phyloP scores from a whole-genome alignment of 2,113 vertebrate species.

The Dromiciops gliroides region DNA sequence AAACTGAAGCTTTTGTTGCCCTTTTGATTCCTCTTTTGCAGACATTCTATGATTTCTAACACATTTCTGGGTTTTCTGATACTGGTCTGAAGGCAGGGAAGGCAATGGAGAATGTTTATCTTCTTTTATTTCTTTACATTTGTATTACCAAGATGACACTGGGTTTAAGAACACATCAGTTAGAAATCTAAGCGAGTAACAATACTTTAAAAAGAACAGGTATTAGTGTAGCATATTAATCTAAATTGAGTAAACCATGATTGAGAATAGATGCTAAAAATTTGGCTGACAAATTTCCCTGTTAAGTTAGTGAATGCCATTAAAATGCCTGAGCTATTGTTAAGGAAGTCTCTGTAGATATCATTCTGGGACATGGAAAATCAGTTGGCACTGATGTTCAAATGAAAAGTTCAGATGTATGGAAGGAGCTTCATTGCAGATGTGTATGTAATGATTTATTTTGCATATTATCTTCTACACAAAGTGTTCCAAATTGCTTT shows the following conservation, averaged over 20 bases:
- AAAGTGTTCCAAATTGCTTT: slow-evolving; percentile 32
- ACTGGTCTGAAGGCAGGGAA: background rate
- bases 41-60: slow-evolving; percentile 22
- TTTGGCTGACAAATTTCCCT: slow-evolving; percentile 4
- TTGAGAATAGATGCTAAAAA: slow-evolving; percentile 11
- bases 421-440: background rate
- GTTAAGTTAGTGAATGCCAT: background rate
- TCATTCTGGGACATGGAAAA: background rate
- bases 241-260: slow-evolving; percentile 1
- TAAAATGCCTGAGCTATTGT: slow-evolving; percentile 4
- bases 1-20: background rate
- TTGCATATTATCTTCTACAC: background rate
- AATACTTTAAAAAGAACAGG: background rate
- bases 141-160: background rate
- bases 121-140: background rate
- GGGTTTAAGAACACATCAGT: slow-evolving; percentile 11
- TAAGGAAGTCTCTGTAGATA: background rate
- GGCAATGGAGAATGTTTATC: background rate
- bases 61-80: background rate
- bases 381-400: background rate
- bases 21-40: background rate
- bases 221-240: background rate
- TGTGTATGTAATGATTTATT: background rate
- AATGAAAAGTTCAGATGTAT: slow-evolving; percentile 8
- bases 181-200: background rate